phyloP scores from a whole-genome alignment of 2,888 invertebrate genomes.

The Mystacides longicornis region DNA sequence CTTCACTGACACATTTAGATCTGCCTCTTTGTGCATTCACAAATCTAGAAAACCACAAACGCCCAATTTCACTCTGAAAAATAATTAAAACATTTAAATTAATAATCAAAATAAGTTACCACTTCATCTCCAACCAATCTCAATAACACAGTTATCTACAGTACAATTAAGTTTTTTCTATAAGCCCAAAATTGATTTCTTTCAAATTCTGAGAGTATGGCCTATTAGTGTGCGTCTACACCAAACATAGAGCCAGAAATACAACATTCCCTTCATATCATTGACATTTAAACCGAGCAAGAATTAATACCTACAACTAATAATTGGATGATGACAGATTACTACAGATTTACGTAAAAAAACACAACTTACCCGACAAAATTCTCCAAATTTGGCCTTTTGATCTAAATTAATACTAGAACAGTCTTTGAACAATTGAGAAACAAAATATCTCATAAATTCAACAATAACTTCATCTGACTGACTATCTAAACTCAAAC shows the following conservation, averaged over 20 bases:
- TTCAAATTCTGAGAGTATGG: no score
- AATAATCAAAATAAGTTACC: no score
- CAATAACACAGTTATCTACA: no score
- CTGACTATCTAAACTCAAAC: slow-evolving; percentile 53
- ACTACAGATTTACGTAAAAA: not conserved
- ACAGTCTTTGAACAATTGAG: slow-evolving; percentile 53
- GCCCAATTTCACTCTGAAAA: slow-evolving; percentile 50
- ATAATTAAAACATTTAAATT: not conserved
- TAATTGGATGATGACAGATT: no score
- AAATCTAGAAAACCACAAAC: slow-evolving; percentile 62
- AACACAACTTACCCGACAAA: slow-evolving; percentile 42
- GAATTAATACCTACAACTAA: no score
- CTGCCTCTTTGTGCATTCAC: slow-evolving; percentile 58
- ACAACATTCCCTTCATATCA: no score
- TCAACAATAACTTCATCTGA: slow-evolving; percentile 52
- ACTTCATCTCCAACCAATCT: no score
- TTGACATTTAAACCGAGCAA: no score
- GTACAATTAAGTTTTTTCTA: no score
- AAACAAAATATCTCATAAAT: slow-evolving; percentile 61
- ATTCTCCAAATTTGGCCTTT: slow-evolving; percentile 60
- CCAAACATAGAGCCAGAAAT: no score
- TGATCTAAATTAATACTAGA: slow-evolving; percentile 51
- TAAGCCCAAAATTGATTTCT: no score
- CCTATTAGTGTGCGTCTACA: no score
- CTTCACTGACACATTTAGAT: slow-evolving; percentile 54